phyloP scores from a whole-genome alignment of 2,888 invertebrate species.

The Spilosoma lubricipeda region DNA sequence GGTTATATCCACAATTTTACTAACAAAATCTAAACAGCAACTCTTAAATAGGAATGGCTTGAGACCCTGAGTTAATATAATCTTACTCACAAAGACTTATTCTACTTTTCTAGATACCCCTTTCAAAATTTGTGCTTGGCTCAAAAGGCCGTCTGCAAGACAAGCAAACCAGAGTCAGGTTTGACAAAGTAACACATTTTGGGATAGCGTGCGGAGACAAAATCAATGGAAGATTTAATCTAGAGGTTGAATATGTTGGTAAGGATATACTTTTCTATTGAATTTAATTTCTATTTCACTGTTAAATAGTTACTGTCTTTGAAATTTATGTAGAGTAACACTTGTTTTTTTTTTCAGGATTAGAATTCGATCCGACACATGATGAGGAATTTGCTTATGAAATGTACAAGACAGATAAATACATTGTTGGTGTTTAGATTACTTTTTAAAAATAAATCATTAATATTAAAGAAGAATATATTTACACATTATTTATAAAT shows the following conservation, averaged over 20 bases:
- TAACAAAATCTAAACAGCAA: too few species aligned
- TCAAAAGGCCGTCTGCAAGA: slow-evolving; percentile 96
- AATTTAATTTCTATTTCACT: neutral
- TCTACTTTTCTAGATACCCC: slow-evolving; percentile 91
- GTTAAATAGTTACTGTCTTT: neutral
- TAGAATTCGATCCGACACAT: slow-evolving; percentile 93
- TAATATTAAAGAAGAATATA: too few species aligned
- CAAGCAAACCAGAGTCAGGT: slow-evolving; percentile 88
- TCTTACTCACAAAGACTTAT: neutral
- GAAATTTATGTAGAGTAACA: too few species aligned
- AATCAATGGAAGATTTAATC: slow-evolving; percentile 92
- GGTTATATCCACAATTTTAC: too few species aligned
- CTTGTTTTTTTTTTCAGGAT: slow-evolving; percentile 74
- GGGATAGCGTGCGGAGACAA: slow-evolving; percentile 94
- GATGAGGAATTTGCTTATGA: slow-evolving; percentile 97
- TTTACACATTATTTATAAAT: too few species aligned
- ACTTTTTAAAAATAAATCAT: neutral
- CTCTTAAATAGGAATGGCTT: too few species aligned
- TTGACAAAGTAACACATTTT: slow-evolving; percentile 89
- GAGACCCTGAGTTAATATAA: too few species aligned
- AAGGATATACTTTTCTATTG: slow-evolving; percentile 33
- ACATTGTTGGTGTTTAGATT: slow-evolving; percentile 87
- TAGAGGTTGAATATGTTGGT: slow-evolving; percentile 95
- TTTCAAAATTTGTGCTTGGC: slow-evolving; percentile 95
- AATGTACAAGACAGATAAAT: slow-evolving; percentile 91